Percentiles rank a stretch among this genome's conserved stretches.
phyloP scores from a whole-genome alignment of 2,888 invertebrate genomes.

The Diplolepis rosae region DNA sequence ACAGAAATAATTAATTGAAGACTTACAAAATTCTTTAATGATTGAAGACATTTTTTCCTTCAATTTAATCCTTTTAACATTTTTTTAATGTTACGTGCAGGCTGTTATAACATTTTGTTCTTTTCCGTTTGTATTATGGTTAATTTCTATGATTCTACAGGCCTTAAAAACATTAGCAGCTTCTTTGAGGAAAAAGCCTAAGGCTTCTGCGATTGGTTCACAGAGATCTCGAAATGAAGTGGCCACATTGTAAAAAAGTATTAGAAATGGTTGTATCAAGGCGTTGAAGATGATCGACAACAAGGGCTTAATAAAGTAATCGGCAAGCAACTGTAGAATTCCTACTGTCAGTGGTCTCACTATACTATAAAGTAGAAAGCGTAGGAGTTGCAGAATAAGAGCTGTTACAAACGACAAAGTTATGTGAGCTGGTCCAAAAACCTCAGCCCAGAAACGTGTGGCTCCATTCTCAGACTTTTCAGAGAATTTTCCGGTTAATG shows the following conservation, averaged over 20 bases:
- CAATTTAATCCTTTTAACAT: background rate
- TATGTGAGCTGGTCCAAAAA: constrained; percentile 80
- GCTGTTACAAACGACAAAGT: constrained; percentile 78
- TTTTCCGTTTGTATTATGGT: constrained; percentile 31
- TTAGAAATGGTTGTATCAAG: constrained; percentile 80
- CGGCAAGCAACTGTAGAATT: constrained; percentile 78
- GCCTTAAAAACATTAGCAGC: constrained; percentile 73
- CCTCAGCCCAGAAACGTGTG: constrained; percentile 81
- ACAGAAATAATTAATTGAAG: too few species aligned
- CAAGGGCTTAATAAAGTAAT: constrained; percentile 81
- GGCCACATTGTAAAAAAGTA: constrained; percentile 78
- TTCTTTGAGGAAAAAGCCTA: constrained; percentile 76
- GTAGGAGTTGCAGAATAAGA: constrained; percentile 78
- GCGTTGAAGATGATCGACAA: constrained; percentile 80
- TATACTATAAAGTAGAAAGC: constrained; percentile 77
- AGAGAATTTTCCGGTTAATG: constrained; percentile 76
- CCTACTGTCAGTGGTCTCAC: constrained; percentile 79
- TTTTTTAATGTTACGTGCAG: constrained; percentile 2
- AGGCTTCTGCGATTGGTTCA: constrained; percentile 77
- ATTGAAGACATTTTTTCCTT: constrained; percentile 2
- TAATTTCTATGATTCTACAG: constrained; percentile 75
- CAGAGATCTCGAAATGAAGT: constrained; percentile 79
- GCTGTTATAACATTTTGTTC: constrained; percentile 22
- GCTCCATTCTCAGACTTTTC: constrained; percentile 78
- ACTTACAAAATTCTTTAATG: background rate